phyloP scores from a whole-genome alignment of 2,888 invertebrate species.

The Archips xylosteana region DNA sequence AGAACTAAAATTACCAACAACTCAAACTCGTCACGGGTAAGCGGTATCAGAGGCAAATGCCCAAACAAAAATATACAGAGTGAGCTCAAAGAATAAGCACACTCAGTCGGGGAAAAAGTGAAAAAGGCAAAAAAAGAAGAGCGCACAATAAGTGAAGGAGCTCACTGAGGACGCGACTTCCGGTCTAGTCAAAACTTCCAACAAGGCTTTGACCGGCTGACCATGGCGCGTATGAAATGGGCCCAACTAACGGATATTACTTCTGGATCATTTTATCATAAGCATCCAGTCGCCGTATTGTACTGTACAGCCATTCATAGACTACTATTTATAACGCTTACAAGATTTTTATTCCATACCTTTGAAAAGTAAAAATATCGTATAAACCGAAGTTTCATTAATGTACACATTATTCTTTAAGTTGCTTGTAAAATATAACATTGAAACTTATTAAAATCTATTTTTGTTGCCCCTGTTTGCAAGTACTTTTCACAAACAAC shows the following conservation, averaged over 20 bases:
- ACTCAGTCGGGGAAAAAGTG: slow-evolving; percentile 67
- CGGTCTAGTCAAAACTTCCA: slow-evolving; percentile 67
- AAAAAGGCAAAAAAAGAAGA: slow-evolving; percentile 68
- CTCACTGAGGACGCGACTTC: slow-evolving; percentile 62
- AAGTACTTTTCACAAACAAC: neutral
- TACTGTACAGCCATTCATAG: neutral
- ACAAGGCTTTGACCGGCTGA: slow-evolving; percentile 63
- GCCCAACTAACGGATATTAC: slow-evolving; percentile 38
- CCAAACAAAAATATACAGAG: slow-evolving; percentile 67
- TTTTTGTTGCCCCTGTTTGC: neutral
- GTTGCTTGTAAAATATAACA: neutral
- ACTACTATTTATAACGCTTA: neutral
- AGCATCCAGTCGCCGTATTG: neutral
- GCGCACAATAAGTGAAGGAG: slow-evolving; percentile 71
- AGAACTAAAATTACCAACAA: slow-evolving; percentile 43
- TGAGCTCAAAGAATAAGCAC: slow-evolving; percentile 58
- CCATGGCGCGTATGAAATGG: slow-evolving; percentile 26
- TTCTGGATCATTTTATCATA: slow-evolving; percentile 29
- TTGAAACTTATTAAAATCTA: neutral
- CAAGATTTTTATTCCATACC: neutral
- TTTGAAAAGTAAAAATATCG: neutral
- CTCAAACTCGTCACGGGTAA: slow-evolving; percentile 47
- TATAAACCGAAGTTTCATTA: neutral
- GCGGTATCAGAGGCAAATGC: slow-evolving; percentile 69
- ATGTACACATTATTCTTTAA: neutral